Evolutionary conservation across 2,113 vertebrate genomes (phyloP).

Genomic region (Isichthys henryi): DNA sequence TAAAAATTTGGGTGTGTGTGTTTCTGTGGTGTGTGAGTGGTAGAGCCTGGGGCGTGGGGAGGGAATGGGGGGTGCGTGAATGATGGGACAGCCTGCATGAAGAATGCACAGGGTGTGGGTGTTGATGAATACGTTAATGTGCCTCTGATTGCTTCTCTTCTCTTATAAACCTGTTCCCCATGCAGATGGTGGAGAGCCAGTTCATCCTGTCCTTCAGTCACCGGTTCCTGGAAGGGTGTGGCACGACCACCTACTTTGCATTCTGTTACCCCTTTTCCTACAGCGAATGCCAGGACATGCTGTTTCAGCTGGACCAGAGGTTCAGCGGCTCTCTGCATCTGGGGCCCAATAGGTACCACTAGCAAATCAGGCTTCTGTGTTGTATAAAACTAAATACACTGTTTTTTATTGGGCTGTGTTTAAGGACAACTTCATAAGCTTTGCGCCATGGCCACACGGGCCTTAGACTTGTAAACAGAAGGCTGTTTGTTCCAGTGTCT

Average conservation of each 20-base stretch:
- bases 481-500: neutral
- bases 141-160: neutral
- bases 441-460: neutral
- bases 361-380: neutral
- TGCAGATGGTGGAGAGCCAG: slow-evolving; percentile 81
- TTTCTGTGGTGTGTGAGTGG: neutral
- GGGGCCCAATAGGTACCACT: slow-evolving; percentile 68
- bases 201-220: slow-evolving; percentile 90
- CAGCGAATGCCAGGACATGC: slow-evolving; percentile 84
- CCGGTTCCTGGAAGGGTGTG: slow-evolving; percentile 77
- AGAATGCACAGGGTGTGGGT: neutral
- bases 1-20: neutral
- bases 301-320: slow-evolving; percentile 74
- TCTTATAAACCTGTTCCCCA: slow-evolving; percentile 1
- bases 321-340: slow-evolving; percentile 63
- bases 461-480: neutral
- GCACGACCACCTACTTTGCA: slow-evolving; percentile 85
- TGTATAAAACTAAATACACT: neutral
- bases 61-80: neutral
- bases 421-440: neutral
- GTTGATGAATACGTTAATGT: neutral
- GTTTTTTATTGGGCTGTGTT: neutral
- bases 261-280: slow-evolving; percentile 98
- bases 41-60: neutral
- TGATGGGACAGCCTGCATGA: neutral